Evolutionary conservation across 2,888 invertebrate genomes (phyloP).

Genomic region (Eucriotettix oculatus): DNA sequence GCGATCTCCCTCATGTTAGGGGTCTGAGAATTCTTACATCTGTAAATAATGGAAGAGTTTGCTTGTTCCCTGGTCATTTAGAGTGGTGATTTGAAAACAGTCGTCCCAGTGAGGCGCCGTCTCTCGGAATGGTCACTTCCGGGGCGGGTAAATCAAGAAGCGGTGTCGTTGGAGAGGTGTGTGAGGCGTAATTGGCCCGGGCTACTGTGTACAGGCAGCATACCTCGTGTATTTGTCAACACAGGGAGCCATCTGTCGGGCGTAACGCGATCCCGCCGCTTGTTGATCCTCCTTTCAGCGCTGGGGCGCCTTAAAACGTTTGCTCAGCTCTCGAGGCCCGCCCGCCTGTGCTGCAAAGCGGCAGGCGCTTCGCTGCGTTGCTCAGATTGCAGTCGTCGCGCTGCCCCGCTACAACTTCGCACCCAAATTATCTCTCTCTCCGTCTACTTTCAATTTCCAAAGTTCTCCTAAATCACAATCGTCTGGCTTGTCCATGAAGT

Average conservation of each 20-base stretch:
- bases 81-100: no score
- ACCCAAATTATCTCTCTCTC: background rate
- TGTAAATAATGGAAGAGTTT: no score
- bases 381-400: background rate
- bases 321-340: conserved; percentile 12
- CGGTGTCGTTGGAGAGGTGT: background rate
- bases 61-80: no score
- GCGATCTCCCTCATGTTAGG: no score
- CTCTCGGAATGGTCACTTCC: no score
- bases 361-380: background rate
- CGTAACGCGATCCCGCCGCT: conserved; percentile 8
- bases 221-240: background rate
- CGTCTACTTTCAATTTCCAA: background rate
- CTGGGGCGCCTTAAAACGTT: conserved; percentile 12
- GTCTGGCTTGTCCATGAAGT: no score
- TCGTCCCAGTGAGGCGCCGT: no score
- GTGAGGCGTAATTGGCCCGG: background rate
- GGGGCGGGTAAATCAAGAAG: no score
- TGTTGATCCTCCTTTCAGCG: conserved; percentile 14
- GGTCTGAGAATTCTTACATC: no score
- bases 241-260: background rate
- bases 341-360: background rate
- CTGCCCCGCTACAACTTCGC: background rate
- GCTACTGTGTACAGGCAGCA: background rate
- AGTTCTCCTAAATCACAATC: no score